Evolutionary conservation across 2,113 vertebrate genomes (phyloP).

Genomic region (Fukomys damarensis): DNA sequence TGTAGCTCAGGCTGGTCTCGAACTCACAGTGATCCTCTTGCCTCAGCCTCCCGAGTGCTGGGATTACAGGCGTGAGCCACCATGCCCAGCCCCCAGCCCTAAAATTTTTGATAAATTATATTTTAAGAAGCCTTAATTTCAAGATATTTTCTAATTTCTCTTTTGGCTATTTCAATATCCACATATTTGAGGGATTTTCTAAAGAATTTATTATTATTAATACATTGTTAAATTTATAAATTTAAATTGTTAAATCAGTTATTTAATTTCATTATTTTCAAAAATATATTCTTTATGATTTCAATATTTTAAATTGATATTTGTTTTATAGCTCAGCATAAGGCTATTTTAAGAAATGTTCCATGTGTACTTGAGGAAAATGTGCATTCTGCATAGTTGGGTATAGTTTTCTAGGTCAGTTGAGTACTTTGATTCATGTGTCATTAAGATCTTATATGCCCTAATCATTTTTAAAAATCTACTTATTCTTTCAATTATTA

Average conservation of each 20-base stretch:
- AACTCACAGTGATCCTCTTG: too few species aligned
- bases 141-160: background rate
- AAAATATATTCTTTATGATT: background rate
- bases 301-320: background rate
- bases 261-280: background rate
- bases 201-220: background rate
- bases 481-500: background rate
- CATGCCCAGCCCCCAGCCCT: too few species aligned
- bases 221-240: background rate
- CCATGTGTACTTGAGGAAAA: background rate
- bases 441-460: background rate
- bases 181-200: background rate
- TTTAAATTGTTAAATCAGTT: background rate
- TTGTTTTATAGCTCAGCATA: background rate
- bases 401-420: background rate
- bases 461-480: too few species aligned
- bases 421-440: background rate
- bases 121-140: background rate
- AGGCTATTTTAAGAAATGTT: background rate
- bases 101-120: conserved; percentile 15
- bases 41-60: too few species aligned
- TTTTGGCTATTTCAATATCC: background rate
- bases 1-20: too few species aligned
- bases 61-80: too few species aligned
- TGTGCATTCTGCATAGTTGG: background rate